Evolutionary conservation across 53 echinoderm and acorn worm species (phyloP).

Genomic region (Patiria pectinifera): DNA sequence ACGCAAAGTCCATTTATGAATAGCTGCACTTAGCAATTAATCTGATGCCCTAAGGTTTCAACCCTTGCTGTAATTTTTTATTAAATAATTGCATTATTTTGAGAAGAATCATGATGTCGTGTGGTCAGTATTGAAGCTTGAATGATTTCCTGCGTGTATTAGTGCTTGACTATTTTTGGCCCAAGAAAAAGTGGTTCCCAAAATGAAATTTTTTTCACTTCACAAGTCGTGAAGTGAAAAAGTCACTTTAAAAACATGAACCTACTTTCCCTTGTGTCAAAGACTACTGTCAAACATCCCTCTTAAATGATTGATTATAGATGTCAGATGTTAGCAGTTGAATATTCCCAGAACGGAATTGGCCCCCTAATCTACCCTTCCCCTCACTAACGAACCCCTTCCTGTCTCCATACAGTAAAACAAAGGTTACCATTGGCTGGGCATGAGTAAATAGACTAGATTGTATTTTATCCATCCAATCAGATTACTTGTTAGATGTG

Average conservation of each 20-base stretch:
- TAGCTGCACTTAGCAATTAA: too few species aligned
- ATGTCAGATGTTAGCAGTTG: slow-evolving; percentile 38
- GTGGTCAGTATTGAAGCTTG: too few species aligned
- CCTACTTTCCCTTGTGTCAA: neutral
- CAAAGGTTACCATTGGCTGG: slow-evolving; percentile 9
- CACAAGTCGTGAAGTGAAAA: too few species aligned
- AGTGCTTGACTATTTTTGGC: too few species aligned
- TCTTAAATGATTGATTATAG: neutral
- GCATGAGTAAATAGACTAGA: neutral
- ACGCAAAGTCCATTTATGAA: too few species aligned
- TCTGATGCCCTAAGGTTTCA: too few species aligned
- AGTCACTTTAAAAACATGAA: neutral
- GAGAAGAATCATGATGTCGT: too few species aligned
- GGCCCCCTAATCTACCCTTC: slow-evolving; percentile 7
- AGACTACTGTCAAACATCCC: neutral
- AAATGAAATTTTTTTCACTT: too few species aligned
- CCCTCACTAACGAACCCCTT: slow-evolving; percentile 37
- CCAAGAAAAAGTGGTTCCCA: too few species aligned
- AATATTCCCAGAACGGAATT: neutral
- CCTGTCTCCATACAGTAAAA: slow-evolving; percentile 3
- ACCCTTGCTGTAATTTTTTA: too few species aligned
- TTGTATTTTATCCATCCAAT: slow-evolving; percentile 18
- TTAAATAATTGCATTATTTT: too few species aligned
- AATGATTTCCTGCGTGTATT: too few species aligned
- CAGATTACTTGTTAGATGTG: slow-evolving; percentile 20